Percentiles rank a stretch among this genome's conserved stretches.
These are phyloP conservation scores for Otolemur garnettii DNA, from an alignment of 2,113 vertebrate genomes.

Conservation along the genomic window DNA sequence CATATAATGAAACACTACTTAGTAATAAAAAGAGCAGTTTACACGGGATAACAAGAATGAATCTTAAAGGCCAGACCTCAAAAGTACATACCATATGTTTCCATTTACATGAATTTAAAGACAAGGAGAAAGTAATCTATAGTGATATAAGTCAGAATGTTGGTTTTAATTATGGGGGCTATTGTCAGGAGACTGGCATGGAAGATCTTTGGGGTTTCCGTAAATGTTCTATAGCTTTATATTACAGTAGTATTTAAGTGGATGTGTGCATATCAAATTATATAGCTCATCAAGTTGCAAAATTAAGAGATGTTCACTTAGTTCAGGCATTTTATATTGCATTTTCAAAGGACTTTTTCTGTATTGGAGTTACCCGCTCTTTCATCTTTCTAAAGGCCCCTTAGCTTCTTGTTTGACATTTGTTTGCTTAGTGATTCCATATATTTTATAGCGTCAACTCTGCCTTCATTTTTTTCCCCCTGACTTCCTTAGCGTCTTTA, in stretches of 20 bases:
- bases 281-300: neutral
- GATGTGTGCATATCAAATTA: neutral
- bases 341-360: neutral
- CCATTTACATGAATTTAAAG: conserved; percentile 3
- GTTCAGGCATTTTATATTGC: neutral
- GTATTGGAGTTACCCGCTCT: neutral
- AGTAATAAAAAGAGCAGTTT: neutral
- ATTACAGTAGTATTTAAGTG: neutral
- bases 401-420: neutral
- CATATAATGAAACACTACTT: neutral
- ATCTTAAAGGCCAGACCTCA: neutral
- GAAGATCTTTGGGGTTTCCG: neutral
- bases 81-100: neutral
- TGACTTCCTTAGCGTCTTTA: neutral
- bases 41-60: neutral
- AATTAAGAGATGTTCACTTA: neutral
- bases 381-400: neutral
- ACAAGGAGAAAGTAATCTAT: neutral
- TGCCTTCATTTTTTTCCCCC: neutral
- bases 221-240: neutral
- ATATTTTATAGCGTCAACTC: neutral
- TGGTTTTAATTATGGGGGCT: neutral
- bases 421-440: neutral
- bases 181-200: neutral
- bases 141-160: neutral